Evolutionary conservation across 2,113 vertebrate genomes (phyloP), one percentile per base, ranked within the genome.

Genomic region (Nestor notabilis): DNA sequence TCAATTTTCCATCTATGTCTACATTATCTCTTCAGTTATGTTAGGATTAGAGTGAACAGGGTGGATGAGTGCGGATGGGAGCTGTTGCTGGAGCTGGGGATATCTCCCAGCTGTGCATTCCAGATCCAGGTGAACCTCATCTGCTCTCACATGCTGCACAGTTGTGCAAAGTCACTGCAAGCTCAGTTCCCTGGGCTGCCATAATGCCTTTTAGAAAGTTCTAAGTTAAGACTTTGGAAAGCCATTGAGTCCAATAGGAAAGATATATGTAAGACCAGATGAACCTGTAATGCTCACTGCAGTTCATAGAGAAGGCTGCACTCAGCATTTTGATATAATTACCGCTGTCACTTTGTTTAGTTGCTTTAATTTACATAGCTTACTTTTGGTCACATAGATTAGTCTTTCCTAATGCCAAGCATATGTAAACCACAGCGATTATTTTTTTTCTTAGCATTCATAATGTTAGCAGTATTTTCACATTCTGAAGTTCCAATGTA

Each of bases 81-180:
- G 41, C 17, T 33, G 4, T 49, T 69, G 53, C 68, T 92, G 89
- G 41, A 86, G 68, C 76, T 74, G 44, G 25, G 29, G 39, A 95
- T 84, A 78, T 87, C 41, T 83, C 80, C 66, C 87, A 94, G 77
- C 68, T 89, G 72, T 81, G 64, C 89, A 91, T 95, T 89, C 81
- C 93, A 77, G 79, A 77, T 52, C 46, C 0, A 5, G 13, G 31
- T 39, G 53, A 87, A 69, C 49, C 52, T 95, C 89, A 96, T 86
- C 80, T 96, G 95, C 83, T 91, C 49, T 29, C 81, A 69, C 31
- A 68, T 17, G 47, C 66, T 79, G 41, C 71, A 46, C 78, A 76
- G 39, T 83, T 64, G 71, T 69, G 91, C 63, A 61, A 88, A 80
- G 58, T 61, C 76, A 35, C 53, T n/a, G 58, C 49, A 41, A 87